Evolutionary conservation across 2,888 invertebrate genomes (phyloP).

Genomic region (Rhopalosiphum nymphaeae): DNA sequence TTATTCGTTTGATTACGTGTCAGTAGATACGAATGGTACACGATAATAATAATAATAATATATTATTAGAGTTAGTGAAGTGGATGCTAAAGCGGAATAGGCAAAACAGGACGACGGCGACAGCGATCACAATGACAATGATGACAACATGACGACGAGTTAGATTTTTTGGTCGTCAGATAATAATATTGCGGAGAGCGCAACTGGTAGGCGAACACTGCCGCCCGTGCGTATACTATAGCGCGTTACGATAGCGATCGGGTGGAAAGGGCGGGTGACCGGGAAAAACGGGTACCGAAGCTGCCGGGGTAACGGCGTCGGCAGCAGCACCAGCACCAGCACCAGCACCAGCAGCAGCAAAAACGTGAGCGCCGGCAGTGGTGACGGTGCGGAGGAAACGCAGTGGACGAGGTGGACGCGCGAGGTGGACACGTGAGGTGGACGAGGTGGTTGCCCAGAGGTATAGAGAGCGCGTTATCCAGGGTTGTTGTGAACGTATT

Average conservation of each 20-base stretch:
- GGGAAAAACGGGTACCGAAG: not conserved
- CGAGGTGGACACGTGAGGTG: not conserved
- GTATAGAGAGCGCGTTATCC: conserved; percentile 55
- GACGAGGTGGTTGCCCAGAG: conserved; percentile 29
- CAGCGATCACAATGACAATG: not conserved
- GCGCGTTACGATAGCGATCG: not conserved
- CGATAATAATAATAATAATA: not conserved
- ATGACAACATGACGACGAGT: not conserved
- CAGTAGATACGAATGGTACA: not conserved
- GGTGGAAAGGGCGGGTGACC: not conserved
- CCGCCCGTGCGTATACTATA: not conserved
- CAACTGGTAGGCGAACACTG: conserved; percentile 63
- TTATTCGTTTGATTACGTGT: conserved; percentile 31
- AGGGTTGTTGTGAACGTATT: conserved; percentile 64
- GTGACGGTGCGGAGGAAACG: not conserved
- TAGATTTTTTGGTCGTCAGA: conserved; percentile 20
- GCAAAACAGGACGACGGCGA: not conserved
- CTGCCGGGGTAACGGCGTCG: not conserved
- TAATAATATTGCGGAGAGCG: conserved; percentile 42
- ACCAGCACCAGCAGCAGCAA: not conserved
- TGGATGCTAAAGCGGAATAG: not conserved
- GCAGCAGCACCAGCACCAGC: not conserved
- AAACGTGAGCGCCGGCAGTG: conserved; percentile 20
- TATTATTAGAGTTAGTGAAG: not conserved
- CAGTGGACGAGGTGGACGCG: not conserved